Base-by-base conservation (phyloP, 1,140 invertebrate species). In the Zaprionus ghesquierei region DNA sequence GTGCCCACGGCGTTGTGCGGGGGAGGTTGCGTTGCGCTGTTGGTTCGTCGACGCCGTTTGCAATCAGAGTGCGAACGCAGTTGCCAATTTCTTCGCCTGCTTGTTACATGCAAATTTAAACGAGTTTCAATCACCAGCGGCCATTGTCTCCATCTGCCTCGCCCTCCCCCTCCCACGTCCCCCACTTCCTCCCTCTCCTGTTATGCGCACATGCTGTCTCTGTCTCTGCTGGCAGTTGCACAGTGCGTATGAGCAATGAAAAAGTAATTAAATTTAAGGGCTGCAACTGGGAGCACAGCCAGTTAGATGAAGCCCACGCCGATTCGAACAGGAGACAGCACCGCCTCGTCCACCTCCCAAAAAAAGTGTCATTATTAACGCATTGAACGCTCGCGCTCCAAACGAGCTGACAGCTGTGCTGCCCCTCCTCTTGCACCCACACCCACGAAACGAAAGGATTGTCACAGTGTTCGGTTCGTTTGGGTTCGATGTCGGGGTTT, bases 191-290 rank as follows among this genome's bases (percentile, higher is more conserved):
- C 23, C 44, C n/a, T 46, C 56, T 46, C n/a, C n/a, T n/a, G n/a
- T n/a, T n/a, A n/a, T n/a, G 35, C 6, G 35, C 35, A 15, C 35
- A 41, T 15, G 35, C 35, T 41, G 6, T 41, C 55, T 53, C 49
- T 22, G 23, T 60, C 38, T 70, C 38, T 70, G 75, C 12, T 79
- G 77, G 9, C 55, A 27, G 58, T 10, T 53, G 55, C 61, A 82
- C 79, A 82, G 84, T 87, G 82, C 82, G 82, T 87, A 89, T 90
- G 79, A 80, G 85, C 86, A 81, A 91, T 91, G 89, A 86, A 91
- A 91, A 91, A 91, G 89, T 91, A 91, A 91, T 91, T 91, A 91
- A 91, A 91, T 91, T 91, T 91, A 84, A 87, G 85, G 84, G 66
- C 72, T 65, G 61, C 66, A 56, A 76, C 73, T 75, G 69, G 63